Evolutionary conservation across 1,140 invertebrate genomes (phyloP), one percentile per base, ranked within the genome.

Genomic region (Drosophila kepulauana): DNA sequence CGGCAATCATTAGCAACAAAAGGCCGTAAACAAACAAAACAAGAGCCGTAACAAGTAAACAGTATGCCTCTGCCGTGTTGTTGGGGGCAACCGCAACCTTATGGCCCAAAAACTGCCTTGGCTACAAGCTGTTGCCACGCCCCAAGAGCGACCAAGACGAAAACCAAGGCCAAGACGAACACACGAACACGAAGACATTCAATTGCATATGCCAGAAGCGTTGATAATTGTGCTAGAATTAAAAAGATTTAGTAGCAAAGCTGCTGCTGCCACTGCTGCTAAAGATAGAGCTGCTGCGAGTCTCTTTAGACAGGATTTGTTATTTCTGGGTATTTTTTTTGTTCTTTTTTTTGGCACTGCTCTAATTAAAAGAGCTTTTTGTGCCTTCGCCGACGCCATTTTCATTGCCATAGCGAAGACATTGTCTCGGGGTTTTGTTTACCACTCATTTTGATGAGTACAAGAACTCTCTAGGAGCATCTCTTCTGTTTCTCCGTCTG

Each of bases 1-100:
- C 77, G 81, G 78, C 74, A 74, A 84, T 85, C 78, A 85, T 85
- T 85, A 85, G 81, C 81, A 85, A 74, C 69, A 85, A 84, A 75
- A 68, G 78, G 51, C 51, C 64, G 56, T 59, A 73, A 73, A 68
- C 65, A 74, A 64, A 59, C 63, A 73, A 59, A 69, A 72, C 54
- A 72, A 67, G 46, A 67, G 74, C 62, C 72, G 49, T 76, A 66
- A 78, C 66, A 75, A 78, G 66, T 66, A 75, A 78, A 73, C 64
- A 74, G 64, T 15, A 25, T 46, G 61, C 41, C 10, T 25, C 20
- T 41, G 54, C 15, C 35, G 33, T 57, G 57, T 61, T 54, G 59
- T 57, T 68, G 43, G 43, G 49, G 70, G 75, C 65, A 79, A 78
- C 82, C 78, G 64, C 82, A 86, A 58, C 43, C 38, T 25, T 52